phyloP scores from a whole-genome alignment of 2,113 vertebrate species.

The Gallinago jamesoni region DNA sequence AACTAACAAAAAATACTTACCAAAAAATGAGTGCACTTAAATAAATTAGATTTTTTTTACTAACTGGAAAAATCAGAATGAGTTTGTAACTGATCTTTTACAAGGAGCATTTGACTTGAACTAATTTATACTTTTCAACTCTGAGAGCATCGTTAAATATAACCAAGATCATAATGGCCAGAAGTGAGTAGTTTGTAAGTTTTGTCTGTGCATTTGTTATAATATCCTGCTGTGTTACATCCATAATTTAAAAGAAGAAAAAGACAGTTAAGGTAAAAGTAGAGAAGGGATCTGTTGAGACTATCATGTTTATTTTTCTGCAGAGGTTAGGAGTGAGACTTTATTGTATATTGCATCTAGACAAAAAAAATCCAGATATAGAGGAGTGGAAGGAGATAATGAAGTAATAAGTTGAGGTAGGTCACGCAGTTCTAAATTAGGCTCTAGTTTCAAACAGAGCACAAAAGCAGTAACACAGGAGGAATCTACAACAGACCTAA shows the following conservation, averaged over 20 bases:
- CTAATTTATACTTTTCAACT: background rate
- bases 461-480: background rate
- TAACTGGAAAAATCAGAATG: background rate
- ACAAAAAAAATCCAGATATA: background rate
- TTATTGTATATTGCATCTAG: background rate
- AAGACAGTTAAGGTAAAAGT: background rate
- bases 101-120: background rate
- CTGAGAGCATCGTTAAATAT: background rate
- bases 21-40: background rate
- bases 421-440: background rate
- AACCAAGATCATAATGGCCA: background rate
- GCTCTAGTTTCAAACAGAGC: background rate
- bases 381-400: background rate
- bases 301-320: background rate
- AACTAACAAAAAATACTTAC: background rate
- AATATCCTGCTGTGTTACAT: background rate
- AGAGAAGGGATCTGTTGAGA: background rate
- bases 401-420: background rate
- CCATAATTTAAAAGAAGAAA: background rate
- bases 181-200: background rate
- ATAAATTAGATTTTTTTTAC: background rate
- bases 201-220: background rate
- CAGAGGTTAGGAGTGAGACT: background rate
- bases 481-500: background rate
- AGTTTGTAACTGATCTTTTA: background rate